Conservation (phyloP, 2,797 vertebrate species). For the Antrozous pallidus region DNA sequence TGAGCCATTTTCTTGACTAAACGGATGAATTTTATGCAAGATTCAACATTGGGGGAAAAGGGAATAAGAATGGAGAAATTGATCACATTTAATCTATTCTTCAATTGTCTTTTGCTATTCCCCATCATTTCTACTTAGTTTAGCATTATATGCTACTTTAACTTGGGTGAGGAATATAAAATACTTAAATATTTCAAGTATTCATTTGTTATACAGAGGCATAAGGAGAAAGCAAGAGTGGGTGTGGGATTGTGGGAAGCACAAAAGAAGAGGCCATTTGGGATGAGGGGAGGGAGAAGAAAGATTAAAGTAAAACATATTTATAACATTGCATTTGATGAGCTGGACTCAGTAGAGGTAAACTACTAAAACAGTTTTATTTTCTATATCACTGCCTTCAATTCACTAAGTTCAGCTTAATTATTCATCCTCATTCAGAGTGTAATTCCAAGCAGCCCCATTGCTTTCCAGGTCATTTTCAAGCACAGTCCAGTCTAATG, state of each 20-base stretch:
- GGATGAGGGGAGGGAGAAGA: neutral
- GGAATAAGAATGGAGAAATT: neutral
- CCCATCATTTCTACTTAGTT: neutral
- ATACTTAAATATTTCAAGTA: neutral
- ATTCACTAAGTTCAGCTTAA: neutral
- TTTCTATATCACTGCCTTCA: neutral
- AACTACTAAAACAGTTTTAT: neutral
- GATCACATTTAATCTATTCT: neutral
- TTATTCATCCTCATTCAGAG: neutral
- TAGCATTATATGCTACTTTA: neutral
- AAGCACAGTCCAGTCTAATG: neutral
- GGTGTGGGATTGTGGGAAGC: neutral
- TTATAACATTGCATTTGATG: neutral
- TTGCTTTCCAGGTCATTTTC: neutral
- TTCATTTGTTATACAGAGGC: neutral
- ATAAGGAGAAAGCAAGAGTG: neutral
- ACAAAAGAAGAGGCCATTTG: neutral
- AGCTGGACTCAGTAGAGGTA: neutral
- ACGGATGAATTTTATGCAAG: neutral
- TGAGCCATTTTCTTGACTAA: slow-evolving; percentile 35
- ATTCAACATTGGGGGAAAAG: neutral
- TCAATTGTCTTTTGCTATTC: neutral
- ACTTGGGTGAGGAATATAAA: neutral
- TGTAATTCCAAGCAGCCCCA: neutral
- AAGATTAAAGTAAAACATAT: neutral